Base-by-base conservation (phyloP, 2,797 vertebrate genomes). In the Pseudomugil tenellus region DNA sequence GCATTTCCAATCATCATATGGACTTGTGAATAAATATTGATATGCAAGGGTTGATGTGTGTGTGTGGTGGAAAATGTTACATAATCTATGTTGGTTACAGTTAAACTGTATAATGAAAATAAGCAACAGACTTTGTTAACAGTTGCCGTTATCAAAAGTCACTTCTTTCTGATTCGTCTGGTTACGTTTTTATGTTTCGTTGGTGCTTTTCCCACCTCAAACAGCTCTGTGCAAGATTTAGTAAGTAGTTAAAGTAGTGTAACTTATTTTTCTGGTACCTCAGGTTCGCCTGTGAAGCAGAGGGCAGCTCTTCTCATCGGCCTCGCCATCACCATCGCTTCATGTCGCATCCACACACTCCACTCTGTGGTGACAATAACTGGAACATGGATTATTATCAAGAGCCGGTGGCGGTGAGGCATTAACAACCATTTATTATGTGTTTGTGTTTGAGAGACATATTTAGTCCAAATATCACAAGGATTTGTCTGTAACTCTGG, bases 331-430 rank as follows among this genome's bases (percentile, higher is more conserved):
- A 94, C 90, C 4, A 74, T 97, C 39, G 84, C 90, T 51, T 96
- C 95, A 39, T 97, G 96, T 67, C 86, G 95, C 26, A 85, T 96
- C 59, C 96, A 97, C 85, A 87, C 91, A 10, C 84, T 97, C 48
- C 96, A 97, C 83, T 98, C 96, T 1, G 74, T 96, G 49, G 67
- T 95, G 83, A 97, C 96, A 0, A 89, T 97, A 74, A 86, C 97
- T 7, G 96, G 95, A 84, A 96, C 95, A 74, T 97, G 95, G 96
- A 79, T 94, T n/a, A 95, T 97, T 65, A 92, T 97, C 74, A 95
- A 93, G 77, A 88, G 92, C 74, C 93, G 83, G 74, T 96, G 96
- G 91, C 90, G 93, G 96, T 97, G 80, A 93, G 92, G 52, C 16
- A 63, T 2, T 0, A 54, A 41, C 37, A 21, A 56, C 0, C 5